Evolutionary conservation across 2,888 invertebrate species (phyloP).

Genomic region (Bombyx huttoni): DNA sequence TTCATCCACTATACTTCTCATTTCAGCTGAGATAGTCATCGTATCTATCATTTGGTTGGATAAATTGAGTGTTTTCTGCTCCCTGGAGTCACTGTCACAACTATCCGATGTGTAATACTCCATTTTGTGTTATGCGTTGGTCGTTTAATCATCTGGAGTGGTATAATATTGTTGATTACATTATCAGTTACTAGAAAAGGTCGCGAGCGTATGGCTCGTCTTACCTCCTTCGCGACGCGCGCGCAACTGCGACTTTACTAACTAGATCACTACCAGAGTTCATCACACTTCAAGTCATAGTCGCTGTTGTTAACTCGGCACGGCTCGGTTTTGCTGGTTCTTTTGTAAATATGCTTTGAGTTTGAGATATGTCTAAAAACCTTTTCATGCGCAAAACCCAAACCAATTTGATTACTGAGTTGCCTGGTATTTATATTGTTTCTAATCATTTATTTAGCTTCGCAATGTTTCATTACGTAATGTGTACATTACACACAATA

Average conservation of each 20-base stretch:
- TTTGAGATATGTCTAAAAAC: too few relatives aligned
- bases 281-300: too few relatives aligned
- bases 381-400: too few relatives aligned
- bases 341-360: too few relatives aligned
- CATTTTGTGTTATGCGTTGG: slow-evolving; percentile 55
- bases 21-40: slow-evolving; percentile 69
- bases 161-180: slow-evolving; percentile 26
- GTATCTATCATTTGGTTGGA: slow-evolving; percentile 69
- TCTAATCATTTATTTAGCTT: too few relatives aligned
- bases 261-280: too few relatives aligned
- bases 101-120: slow-evolving; percentile 89
- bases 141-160: slow-evolving; percentile 15
- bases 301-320: too few relatives aligned
- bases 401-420: too few relatives aligned
- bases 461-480: too few relatives aligned
- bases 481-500: too few relatives aligned
- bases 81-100: slow-evolving; percentile 82
- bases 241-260: slow-evolving; percentile 39
- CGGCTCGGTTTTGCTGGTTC: too few relatives aligned
- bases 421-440: too few relatives aligned
- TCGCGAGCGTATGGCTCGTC: slow-evolving; percentile 16
- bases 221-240: slow-evolving; percentile 38
- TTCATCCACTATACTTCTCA: slow-evolving; percentile 74
- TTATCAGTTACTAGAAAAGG: slow-evolving; percentile 19
- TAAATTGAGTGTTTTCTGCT: slow-evolving; percentile 79